Base-by-base conservation (phyloP, 2,888 invertebrate genomes). In the Ormyrus labotus region DNA sequence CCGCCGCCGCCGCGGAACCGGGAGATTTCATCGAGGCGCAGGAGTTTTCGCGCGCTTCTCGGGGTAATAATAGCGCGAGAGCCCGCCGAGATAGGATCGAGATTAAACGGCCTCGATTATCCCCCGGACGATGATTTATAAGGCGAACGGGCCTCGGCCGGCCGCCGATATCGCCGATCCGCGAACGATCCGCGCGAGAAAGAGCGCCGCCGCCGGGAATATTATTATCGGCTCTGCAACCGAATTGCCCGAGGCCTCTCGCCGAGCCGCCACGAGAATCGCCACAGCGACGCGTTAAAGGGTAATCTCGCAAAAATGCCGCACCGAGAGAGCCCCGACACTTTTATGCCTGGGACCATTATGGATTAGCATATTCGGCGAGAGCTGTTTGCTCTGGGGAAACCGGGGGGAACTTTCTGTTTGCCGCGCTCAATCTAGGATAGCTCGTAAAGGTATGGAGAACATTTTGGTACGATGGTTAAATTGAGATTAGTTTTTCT, bases 21-120 rank as follows among this genome's bases (percentile, higher is more conserved):
- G 47, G 55, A 71, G 70, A 74, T 70, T 81, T 78, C 60, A 73
- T 76, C 71, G 65, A 58, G 80, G 73, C 53, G 50, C 48, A n/a
- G 13, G 76, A 74, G 58, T 71, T 75, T 79, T 75, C 63, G 68
- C 72, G 69, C 65, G 48, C 71, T 19, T 76, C 72, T 61, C 83
- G n/a, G 58, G 69, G 45, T 80, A 82, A 82, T 82, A 82, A 82
- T 77, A 82, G 77, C 71, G 53, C 65, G 51, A 45, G 51, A 61
- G 53, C 34, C 47, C 53, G 53, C 72, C n/a, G n/a, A 74, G 85
- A 87, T 87, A 84, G 85, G 83, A 85, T 84, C 82, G 81, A 85
- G 87, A 88, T 88, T 88, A 88, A 87, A 84, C 87, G 85, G 83
- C 86, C 85, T 87, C 87, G 87, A 88, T 88, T 88, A 88, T 88